Evolutionary conservation across 2,797 vertebrate genomes (phyloP), one percentile per base, ranked within the genome.

Genomic region (Acipenser oxyrinchus): DNA sequence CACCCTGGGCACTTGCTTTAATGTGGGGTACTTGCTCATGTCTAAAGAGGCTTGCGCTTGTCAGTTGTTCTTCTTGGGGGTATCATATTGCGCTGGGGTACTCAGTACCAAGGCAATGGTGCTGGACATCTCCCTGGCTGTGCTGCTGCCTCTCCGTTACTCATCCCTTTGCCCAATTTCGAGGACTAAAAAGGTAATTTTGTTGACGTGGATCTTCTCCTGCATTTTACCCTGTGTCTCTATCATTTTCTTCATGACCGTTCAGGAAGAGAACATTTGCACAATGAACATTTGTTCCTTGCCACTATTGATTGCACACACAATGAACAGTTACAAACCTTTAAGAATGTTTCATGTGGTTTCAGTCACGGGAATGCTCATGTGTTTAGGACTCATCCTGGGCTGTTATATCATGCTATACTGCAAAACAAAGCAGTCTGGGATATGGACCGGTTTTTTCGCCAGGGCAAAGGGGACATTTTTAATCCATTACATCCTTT

Each of bases 391-490:
- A 51, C 72, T 89, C 65, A 85, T 89, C 69, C 80, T 86, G 68
- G 86, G 73, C 53, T 84, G 81, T 66, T 88, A 90, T 58, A 59
- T 78, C 63, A 15, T 79, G 64, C 78, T 90, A 61, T 90, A 84
- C 76, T 85, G 78, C 68, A 87, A 82, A 72, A 88, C 88, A 49
- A 83, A 81, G 69, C 74, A 71, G 8, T 84, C 80, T 0, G 83
- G 83, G 64, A 86, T 83, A 72, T 87, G 83, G 81, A 75, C 78
- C 11, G 81, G 77, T 7, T 65, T 79, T 49, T 83, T 76, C 67
- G 79, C 90, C 79, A 73, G 89, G 68, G 89, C 89, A 59, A 87
- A 78, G 12, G 82, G 90, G 55, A 92, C 89, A 0, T 91, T 90
- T 72, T 65, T 92, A 61, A 83, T 91, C 81, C 89, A 92, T 73